Evolutionary conservation across 1,140 invertebrate species (phyloP).

Genomic region (Drosophila tristis): DNA sequence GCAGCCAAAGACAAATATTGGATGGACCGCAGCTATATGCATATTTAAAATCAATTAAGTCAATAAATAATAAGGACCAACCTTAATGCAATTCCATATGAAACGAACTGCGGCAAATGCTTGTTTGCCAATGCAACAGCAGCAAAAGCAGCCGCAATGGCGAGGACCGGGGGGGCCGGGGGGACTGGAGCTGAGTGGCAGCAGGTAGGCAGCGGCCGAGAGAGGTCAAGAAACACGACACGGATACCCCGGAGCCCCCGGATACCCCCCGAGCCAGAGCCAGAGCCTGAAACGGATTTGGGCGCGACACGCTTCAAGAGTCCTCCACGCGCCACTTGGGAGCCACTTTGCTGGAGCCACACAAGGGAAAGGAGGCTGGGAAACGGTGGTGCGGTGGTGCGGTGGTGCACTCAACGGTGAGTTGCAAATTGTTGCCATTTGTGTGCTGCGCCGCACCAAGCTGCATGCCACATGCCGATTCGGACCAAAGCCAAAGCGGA

Average conservation of each 20-base stretch:
- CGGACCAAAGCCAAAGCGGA: no score
- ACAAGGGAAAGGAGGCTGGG: no score
- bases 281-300: constrained; percentile 41
- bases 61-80: constrained; percentile 78
- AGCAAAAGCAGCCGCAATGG: not conserved
- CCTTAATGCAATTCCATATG: constrained; percentile 75
- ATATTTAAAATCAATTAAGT: constrained; percentile 84
- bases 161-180: not conserved
- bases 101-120: constrained; percentile 42
- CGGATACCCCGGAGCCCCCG: not conserved
- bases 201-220: not conserved
- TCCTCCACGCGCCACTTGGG: constrained; percentile 4
- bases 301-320: constrained; percentile 45
- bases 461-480: not conserved
- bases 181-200: no score
- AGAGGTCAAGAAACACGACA: constrained; percentile 39
- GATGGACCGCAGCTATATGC: constrained; percentile 78
- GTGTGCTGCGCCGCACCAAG: constrained; percentile 4
- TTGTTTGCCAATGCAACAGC: constrained; percentile 37
- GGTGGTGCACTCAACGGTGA: constrained; percentile 49
- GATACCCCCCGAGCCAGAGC: no score
- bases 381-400: not conserved
- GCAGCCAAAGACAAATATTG: constrained; percentile 82
- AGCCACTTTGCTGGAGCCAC: not conserved
- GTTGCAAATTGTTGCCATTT: constrained; percentile 50